Conservation (phyloP, 2,888 invertebrate species). For the Noctua janthina region DNA sequence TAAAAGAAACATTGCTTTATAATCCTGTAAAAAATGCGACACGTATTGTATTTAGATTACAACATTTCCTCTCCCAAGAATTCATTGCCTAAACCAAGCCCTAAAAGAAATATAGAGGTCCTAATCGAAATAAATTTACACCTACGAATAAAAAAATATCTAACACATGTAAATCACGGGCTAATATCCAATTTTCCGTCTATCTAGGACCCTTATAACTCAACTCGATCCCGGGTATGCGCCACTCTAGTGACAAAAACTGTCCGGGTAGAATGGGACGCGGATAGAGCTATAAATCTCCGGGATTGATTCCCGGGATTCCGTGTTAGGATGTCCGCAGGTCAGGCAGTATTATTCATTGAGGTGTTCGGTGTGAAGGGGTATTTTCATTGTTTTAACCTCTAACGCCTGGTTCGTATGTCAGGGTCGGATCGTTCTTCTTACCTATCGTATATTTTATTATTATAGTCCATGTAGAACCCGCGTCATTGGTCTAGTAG, state of each 20-base stretch:
- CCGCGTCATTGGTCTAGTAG: neutral
- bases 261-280: slow-evolving; percentile 69
- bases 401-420: slow-evolving; percentile 2
- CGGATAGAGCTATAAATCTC: slow-evolving; percentile 75
- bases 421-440: neutral
- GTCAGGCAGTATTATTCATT: slow-evolving; percentile 70
- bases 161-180: slow-evolving; percentile 71
- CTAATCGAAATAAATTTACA: slow-evolving; percentile 58
- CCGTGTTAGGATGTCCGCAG: slow-evolving; percentile 66
- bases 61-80: slow-evolving; percentile 7
- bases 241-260: slow-evolving; percentile 73
- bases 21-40: neutral
- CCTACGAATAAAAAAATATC: slow-evolving; percentile 64
- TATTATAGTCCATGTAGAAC: neutral
- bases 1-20: neutral
- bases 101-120: slow-evolving; percentile 43
- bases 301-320: slow-evolving; percentile 73
- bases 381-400: slow-evolving; percentile 54
- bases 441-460: neutral
- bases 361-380: slow-evolving; percentile 48
- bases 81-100: slow-evolving; percentile 2
- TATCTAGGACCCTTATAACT: slow-evolving; percentile 74
- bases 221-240: slow-evolving; percentile 66
- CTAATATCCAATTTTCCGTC: slow-evolving; percentile 75
- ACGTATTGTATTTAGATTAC: neutral